These are phyloP conservation scores for Embiotoca jacksoni DNA, from an alignment of 2,113 vertebrate genomes.

Conservation along the genomic window DNA sequence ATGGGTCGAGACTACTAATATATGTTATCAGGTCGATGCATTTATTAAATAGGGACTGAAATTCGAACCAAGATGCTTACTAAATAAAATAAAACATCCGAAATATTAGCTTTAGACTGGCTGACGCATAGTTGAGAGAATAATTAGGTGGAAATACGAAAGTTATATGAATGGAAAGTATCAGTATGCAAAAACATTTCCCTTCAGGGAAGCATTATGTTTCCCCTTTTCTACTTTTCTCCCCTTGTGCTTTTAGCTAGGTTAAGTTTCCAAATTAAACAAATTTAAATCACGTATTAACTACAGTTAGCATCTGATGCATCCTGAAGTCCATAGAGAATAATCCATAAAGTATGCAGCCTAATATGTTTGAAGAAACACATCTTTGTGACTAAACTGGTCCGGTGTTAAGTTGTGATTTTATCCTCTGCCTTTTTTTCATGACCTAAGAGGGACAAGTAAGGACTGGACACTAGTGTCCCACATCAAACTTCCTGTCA, in stretches of 20 bases:
- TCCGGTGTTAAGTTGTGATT: not conserved
- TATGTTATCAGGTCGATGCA: too few relatives aligned
- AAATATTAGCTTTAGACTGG: too few relatives aligned
- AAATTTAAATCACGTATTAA: not conserved
- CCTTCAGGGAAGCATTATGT: slow-evolving; percentile 39
- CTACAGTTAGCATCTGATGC: not conserved
- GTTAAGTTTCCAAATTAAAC: not conserved
- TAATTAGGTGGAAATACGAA: not conserved
- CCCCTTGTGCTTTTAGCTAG: slow-evolving; percentile 8
- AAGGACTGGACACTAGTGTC: not conserved
- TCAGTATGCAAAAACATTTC: slow-evolving; percentile 26
- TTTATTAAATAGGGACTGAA: too few relatives aligned
- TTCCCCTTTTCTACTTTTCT: slow-evolving; percentile 46
- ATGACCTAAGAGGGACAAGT: not conserved
- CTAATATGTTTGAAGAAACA: not conserved
- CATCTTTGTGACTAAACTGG: not conserved
- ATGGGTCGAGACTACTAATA: too few relatives aligned
- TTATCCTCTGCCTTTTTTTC: not conserved
- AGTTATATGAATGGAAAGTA: slow-evolving; percentile 18
- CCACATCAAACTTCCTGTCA: not conserved
- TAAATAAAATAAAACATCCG: too few relatives aligned
- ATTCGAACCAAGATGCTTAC: too few relatives aligned
- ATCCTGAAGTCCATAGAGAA: not conserved
- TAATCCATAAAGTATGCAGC: not conserved
- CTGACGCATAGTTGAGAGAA: too few relatives aligned